Base-by-base conservation (phyloP, 1,140 invertebrate species). In the Babylonia areolata region DNA sequence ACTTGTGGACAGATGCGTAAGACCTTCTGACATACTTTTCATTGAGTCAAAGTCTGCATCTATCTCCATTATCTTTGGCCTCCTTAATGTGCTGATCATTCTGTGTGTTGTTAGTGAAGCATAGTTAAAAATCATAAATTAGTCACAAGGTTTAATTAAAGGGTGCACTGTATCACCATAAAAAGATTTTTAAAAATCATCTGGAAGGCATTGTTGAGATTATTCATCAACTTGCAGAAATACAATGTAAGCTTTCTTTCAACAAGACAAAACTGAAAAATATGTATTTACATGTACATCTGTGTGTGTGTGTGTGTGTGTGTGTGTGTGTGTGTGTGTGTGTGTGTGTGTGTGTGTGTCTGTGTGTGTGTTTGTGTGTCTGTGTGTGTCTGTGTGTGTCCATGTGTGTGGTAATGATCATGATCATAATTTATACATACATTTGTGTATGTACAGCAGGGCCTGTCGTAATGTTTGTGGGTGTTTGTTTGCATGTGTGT, bases 281-380 rank as follows among this genome's bases (percentile, higher is more conserved):
- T 11, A 1, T 23, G 3, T 23, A 2, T 75, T 17, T 3, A n/a
- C 15, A 31, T 33, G 35, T 37, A 31, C n/a, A n/a, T 75, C 12
- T 31, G 71, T 6, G 71, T 75, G n/a, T 75, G 71, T 37, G n/a
- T 75, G n/a, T 75, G n/a, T 75, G 71, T 75, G 71, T 75, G 71
- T 3, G 35, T 75, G 71, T 5, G n/a, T 33, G 71, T 75, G 71
- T 77, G 75, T 35, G 75, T 77, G 75, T 78, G 75, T 39, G 33
- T 78, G 75, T 78, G 75, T 78, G 40, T 39, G 40, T 37, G 40
- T 20, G 28, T n/a, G n/a, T n/a, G n/a, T n/a, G n/a, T n/a, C n/a
- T n/a, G n/a, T n/a, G n/a, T n/a, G n/a, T n/a, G n/a, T n/a, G n/a
- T n/a, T n/a, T n/a, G n/a, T n/a, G n/a, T n/a, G n/a, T n/a, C n/a